Percentiles rank a stretch among this genome's conserved stretches.
These are phyloP conservation scores for Ctenomys sociabilis DNA, from an alignment of 2,113 vertebrate species.

Conservation along the genomic window DNA sequence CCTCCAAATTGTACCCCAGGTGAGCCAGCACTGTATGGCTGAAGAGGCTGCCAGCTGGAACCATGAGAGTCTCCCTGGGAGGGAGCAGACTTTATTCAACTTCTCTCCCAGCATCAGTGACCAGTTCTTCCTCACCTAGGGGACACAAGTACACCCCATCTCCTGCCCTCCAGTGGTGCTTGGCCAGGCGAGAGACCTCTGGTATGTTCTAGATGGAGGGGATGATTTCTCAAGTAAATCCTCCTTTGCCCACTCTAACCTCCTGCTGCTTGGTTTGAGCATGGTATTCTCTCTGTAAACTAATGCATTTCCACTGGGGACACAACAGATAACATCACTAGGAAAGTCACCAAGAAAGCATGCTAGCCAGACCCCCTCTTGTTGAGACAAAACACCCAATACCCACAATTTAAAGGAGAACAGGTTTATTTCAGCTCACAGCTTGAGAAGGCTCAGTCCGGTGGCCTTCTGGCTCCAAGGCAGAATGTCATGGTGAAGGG, in stretches of 20 bases:
- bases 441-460: neutral
- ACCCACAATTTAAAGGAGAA: neutral
- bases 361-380: neutral
- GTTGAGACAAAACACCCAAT: neutral
- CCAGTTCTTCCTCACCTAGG: neutral
- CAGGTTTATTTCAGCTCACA: neutral
- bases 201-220: fast-evolving
- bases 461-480: neutral
- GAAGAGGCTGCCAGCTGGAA: neutral
- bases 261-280: neutral
- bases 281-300: neutral
- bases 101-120: neutral
- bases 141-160: neutral
- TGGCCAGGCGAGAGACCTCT: neutral
- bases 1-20: neutral
- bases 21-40: fast-evolving
- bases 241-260: neutral
- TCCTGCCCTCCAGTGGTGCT: neutral
- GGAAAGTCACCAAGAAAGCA: neutral
- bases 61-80: neutral
- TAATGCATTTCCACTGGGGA: neutral
- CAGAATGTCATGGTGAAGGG: neutral
- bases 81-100: neutral
- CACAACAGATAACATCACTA: too few species aligned
- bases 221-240: neutral